These are phyloP conservation scores for Leptoteleia sp. DNA, from an alignment of 1,140 invertebrate genomes.

Conservation along the genomic window DNA sequence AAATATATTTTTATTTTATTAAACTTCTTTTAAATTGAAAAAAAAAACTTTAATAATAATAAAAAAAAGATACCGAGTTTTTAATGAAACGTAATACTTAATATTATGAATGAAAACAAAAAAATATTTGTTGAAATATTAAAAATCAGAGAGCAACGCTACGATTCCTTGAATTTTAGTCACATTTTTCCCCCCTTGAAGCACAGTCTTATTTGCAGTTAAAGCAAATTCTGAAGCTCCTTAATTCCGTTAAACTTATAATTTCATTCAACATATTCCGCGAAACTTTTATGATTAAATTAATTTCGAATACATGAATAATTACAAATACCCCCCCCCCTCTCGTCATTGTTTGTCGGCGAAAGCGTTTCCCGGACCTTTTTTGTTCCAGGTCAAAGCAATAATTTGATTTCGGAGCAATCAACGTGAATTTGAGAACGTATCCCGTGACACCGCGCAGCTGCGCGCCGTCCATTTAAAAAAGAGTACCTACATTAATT, in stretches of 20 bases:
- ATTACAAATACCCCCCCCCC: background rate
- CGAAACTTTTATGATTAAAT: constrained; percentile 25
- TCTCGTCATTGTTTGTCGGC: constrained; percentile 4
- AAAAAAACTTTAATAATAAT: no score
- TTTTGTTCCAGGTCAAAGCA: constrained; percentile 17
- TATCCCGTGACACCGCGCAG: constrained; percentile 22
- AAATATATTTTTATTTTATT: no score
- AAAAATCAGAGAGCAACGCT: no score
- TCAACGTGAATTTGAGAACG: constrained; percentile 26
- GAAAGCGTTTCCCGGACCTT: background rate
- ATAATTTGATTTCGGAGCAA: constrained; percentile 32
- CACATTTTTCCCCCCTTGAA: no score
- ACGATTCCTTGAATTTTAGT: no score
- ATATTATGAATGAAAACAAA: no score
- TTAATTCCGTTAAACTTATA: constrained; percentile 12
- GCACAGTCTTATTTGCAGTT: no score
- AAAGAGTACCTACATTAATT: constrained; percentile 40
- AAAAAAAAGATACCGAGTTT: no score
- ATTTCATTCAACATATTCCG: constrained; percentile 6
- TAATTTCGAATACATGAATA: constrained; percentile 37
- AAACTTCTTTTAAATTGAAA: no score
- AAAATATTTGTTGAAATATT: no score
- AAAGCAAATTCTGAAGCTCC: background rate
- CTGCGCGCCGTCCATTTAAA: constrained; percentile 28
- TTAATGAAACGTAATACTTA: no score